These are phyloP conservation scores for Brassicogethes aeneus DNA, from an alignment of 2,888 invertebrate species.

Conservation along the genomic window DNA sequence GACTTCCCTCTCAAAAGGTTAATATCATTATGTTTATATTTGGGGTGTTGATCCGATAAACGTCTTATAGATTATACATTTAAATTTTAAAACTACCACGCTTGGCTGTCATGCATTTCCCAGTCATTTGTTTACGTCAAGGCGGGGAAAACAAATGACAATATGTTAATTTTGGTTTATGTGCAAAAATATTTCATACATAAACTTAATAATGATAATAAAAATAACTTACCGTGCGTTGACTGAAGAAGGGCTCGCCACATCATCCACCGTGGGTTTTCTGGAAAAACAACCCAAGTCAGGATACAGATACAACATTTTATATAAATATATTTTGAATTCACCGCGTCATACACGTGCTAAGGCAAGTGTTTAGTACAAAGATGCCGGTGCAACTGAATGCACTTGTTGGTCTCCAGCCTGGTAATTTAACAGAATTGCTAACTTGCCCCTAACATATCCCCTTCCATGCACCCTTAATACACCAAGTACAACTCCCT, in stretches of 20 bases:
- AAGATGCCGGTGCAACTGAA: conserved; percentile 25
- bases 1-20: not conserved
- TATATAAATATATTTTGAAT: too few relatives aligned
- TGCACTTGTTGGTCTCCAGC: not conserved
- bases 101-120: too few relatives aligned
- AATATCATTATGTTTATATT: conserved; percentile 3
- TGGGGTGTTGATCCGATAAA: conserved; percentile 2
- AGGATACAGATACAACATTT: conserved; percentile 28
- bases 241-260: conserved; percentile 74
- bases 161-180: too few relatives aligned
- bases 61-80: not conserved
- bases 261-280: conserved; percentile 81
- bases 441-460: not conserved
- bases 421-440: not conserved
- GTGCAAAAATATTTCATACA: not conserved
- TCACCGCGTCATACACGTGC: conserved; percentile 27
- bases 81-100: not conserved
- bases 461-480: too few relatives aligned
- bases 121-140: not conserved
- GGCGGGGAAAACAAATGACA: too few relatives aligned
- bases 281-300: conserved; percentile 53
- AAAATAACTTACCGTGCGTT: conserved; percentile 72
- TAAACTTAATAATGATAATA: not conserved
- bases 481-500: too few relatives aligned
- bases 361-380: conserved; percentile 1